A percentile compares a stretch with the other conserved stretches of the same genome.
Evolutionary conservation across 1,140 invertebrate species (phyloP).

Genomic region (Cotesia chilonis): DNA sequence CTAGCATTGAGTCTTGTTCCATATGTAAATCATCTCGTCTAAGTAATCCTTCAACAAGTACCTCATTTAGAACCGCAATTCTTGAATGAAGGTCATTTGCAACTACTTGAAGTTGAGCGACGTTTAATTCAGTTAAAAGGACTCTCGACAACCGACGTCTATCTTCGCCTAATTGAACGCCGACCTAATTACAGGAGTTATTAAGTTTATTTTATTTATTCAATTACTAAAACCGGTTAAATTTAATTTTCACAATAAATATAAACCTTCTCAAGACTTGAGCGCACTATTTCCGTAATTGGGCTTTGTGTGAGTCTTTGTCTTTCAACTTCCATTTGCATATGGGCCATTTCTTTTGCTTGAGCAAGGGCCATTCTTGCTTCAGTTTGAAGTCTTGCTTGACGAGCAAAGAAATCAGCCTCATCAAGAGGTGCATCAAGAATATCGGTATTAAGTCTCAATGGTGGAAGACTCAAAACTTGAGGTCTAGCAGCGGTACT

Average conservation of each 20-base stretch:
- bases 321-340: constrained; percentile 92
- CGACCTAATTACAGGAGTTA: constrained; percentile 69
- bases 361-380: constrained; percentile 89
- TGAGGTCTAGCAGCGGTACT: constrained; percentile 51
- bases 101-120: constrained; percentile 93
- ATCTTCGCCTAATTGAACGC: constrained; percentile 82
- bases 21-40: constrained; percentile 93
- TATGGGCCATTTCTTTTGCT: constrained; percentile 89
- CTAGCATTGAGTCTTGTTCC: constrained; percentile 96
- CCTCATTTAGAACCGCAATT: constrained; percentile 91
- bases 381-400: constrained; percentile 87
- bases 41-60: constrained; percentile 85
- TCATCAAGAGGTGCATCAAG: constrained; percentile 55
- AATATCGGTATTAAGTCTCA: constrained; percentile 54
- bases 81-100: constrained; percentile 93
- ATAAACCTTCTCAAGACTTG: constrained; percentile 75
- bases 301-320: constrained; percentile 82
- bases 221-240: not conserved
- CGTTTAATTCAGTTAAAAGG: constrained; percentile 89
- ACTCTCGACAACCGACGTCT: constrained; percentile 82
- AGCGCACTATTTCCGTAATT: constrained; percentile 84
- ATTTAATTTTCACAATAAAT: constrained; percentile 37
- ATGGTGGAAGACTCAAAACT: constrained; percentile 56
- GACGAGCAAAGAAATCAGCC: constrained; percentile 81
- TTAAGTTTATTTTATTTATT: constrained; percentile 10